Conservation (phyloP, 2,888 invertebrate species). For the Palloptera scutellata region DNA sequence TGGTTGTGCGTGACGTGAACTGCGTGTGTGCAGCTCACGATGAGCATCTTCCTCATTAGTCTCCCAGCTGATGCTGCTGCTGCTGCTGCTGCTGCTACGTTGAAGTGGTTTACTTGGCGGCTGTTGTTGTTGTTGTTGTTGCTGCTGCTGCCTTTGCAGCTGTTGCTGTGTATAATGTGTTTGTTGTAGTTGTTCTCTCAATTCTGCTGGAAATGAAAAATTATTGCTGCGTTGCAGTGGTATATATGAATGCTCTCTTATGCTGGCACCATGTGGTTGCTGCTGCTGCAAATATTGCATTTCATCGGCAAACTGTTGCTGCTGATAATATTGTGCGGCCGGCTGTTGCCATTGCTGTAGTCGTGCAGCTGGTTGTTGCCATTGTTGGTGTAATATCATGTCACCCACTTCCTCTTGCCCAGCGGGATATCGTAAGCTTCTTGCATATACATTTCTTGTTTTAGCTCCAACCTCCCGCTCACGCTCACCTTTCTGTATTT, state of each 20-base stretch:
- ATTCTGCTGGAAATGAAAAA: constrained; percentile 22
- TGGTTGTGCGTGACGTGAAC: constrained; percentile 38
- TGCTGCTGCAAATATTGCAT: not conserved
- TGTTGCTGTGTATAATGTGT: not conserved
- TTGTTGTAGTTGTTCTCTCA: not conserved
- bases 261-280: no score
- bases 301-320: constrained; percentile 24
- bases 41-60: constrained; percentile 25
- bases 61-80: no score
- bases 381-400: no score
- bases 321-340: constrained; percentile 6
- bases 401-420: not conserved
- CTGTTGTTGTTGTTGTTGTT: constrained; percentile 23
- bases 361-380: not conserved
- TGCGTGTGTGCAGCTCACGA: constrained; percentile 40
- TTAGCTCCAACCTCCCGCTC: not conserved
- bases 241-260: no score
- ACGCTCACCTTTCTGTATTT: constrained; percentile 6
- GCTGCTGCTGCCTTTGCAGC: not conserved
- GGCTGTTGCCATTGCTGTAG: not conserved
- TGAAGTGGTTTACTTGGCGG: constrained; percentile 5
- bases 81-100: constrained; percentile 16
- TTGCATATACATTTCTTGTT: constrained; percentile 10
- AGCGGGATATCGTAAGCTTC: constrained; percentile 3
- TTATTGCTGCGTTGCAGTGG: constrained; percentile 11